phyloP scores from a whole-genome alignment of 2,888 invertebrate genomes.

The Erynnis tages region DNA sequence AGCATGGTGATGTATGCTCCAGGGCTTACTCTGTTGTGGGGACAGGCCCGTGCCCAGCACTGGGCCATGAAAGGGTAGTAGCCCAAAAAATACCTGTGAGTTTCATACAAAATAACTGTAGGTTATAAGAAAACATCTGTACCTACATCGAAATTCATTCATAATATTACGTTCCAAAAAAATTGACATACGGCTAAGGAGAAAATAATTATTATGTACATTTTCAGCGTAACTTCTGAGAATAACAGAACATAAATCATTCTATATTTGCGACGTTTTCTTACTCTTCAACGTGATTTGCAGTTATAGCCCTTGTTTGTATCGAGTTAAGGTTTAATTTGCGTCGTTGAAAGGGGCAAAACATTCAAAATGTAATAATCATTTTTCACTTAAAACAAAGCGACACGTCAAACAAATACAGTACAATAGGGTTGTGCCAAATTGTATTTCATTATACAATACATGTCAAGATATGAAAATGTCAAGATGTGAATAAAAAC shows the following conservation, averaged over 20 bases:
- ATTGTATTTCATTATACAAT: no score
- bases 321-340: constrained; percentile 19
- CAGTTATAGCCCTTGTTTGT: constrained; percentile 1
- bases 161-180: background rate
- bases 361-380: constrained; percentile 47
- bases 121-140: no score
- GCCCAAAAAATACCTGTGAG: no score
- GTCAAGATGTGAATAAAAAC: no score
- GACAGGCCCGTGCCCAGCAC: no score
- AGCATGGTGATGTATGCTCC: no score
- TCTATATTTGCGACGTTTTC: constrained; percentile 28
- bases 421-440: constrained; percentile 20
- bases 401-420: constrained; percentile 33
- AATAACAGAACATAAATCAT: constrained; percentile 26
- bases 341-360: constrained; percentile 27
- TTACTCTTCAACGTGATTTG: background rate
- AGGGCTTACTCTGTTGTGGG: no score
- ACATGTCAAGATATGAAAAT: no score
- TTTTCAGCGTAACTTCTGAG: constrained; percentile 26
- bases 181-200: background rate
- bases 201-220: constrained; percentile 20
- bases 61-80: no score
- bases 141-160: no score
- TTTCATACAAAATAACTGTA: no score
- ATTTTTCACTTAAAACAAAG: constrained; percentile 61